phyloP scores from a whole-genome alignment of 2,113 vertebrate species.

The Engystomops pustulosus region DNA sequence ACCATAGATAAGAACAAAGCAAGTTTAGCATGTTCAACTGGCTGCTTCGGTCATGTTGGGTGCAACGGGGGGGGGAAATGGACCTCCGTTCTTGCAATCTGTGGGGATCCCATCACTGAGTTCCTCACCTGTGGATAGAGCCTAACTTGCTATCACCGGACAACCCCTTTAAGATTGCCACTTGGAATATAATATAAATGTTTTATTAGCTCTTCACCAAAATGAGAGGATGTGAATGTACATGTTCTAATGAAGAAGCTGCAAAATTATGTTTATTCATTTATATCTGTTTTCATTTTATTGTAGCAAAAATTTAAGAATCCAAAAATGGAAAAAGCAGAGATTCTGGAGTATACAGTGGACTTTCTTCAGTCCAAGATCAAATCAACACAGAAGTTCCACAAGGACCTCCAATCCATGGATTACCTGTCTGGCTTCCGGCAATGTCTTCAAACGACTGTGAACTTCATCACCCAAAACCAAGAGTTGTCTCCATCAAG shows the following conservation, averaged over 20 bases:
- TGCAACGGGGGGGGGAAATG: too few relatives aligned
- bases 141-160: too few relatives aligned
- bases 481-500: background rate
- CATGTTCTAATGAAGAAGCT: background rate
- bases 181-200: too few relatives aligned
- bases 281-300: background rate
- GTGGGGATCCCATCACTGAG: too few relatives aligned
- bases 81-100: too few relatives aligned
- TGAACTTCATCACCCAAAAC: constrained; percentile 22
- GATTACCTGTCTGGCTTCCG: constrained; percentile 18
- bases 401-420: background rate
- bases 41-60: too few relatives aligned
- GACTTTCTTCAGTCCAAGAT: constrained; percentile 24
- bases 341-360: constrained; percentile 46
- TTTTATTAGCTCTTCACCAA: background rate
- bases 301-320: constrained; percentile 34
- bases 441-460: constrained; percentile 3
- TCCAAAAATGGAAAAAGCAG: constrained; percentile 53
- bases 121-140: too few relatives aligned
- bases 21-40: too few relatives aligned
- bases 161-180: too few relatives aligned
- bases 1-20: too few relatives aligned
- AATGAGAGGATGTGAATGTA: background rate
- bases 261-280: background rate
- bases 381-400: background rate